Evolutionary conservation across 2,113 vertebrate genomes (phyloP).

Genomic region (Salminus brasiliensis): DNA sequence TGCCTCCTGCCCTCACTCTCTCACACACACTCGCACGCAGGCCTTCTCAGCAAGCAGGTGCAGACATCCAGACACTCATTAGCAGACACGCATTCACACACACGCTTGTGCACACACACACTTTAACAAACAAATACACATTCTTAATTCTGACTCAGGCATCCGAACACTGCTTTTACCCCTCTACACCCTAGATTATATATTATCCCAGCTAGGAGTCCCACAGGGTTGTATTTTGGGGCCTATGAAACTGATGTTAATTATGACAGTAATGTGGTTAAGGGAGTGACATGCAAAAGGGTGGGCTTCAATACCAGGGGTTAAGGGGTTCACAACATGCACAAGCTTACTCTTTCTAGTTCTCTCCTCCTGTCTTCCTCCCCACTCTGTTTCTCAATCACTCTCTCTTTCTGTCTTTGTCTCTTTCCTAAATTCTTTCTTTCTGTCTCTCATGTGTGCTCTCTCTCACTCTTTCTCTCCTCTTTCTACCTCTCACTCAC

Average conservation of each 20-base stretch:
- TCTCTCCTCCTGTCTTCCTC: neutral
- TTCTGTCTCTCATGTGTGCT: neutral
- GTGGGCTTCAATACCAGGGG: too few relatives aligned
- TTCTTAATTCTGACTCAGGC: neutral
- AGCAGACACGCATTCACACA: neutral
- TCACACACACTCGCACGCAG: conserved; percentile 26
- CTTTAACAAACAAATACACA: conserved; percentile 3
- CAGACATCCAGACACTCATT: conserved; percentile 36
- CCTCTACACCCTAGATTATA: too few relatives aligned
- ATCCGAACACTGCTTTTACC: neutral
- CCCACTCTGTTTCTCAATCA: neutral
- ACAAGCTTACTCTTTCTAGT: neutral
- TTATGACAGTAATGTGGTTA: too few relatives aligned
- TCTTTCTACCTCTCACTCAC: neutral
- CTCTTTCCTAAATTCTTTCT: neutral
- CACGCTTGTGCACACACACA: neutral
- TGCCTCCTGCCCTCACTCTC: neutral
- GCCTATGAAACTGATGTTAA: too few relatives aligned
- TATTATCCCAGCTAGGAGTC: too few relatives aligned
- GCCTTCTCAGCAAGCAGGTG: neutral
- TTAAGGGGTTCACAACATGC: too few relatives aligned
- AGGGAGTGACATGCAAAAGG: too few relatives aligned
- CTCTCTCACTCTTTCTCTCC: too few relatives aligned
- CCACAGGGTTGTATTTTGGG: too few relatives aligned
- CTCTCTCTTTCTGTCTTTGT: too few relatives aligned